phyloP scores from a whole-genome alignment of 1,140 invertebrate genomes.

The Formica exsecta region DNA sequence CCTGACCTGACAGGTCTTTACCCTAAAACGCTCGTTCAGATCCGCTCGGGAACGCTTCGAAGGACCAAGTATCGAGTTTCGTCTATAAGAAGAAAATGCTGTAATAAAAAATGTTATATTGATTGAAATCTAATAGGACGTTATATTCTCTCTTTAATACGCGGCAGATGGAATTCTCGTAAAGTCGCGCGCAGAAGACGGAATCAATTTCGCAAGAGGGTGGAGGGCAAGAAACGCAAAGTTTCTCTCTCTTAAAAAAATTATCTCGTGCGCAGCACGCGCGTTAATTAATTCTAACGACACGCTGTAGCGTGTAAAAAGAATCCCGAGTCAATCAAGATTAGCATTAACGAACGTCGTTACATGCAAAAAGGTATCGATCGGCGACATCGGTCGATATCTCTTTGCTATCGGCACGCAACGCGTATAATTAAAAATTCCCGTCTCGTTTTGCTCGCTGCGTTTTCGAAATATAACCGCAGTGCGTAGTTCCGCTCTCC shows the following conservation, averaged over 20 bases:
- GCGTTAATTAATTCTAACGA: not conserved
- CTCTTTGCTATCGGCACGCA: not conserved
- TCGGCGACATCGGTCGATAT: slow-evolving; percentile 11
- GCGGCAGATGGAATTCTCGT: slow-evolving; percentile 18
- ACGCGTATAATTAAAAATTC: slow-evolving; percentile 48
- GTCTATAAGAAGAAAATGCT: not conserved
- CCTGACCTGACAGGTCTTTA: slow-evolving; percentile 62
- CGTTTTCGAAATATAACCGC: slow-evolving; percentile 8
- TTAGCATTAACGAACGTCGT: not conserved
- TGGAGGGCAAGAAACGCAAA: not conserved
- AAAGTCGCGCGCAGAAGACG: not conserved
- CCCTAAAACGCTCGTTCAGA: not conserved
- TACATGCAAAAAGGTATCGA: not conserved
- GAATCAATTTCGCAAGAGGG: not conserved
- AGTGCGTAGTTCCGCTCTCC: not conserved
- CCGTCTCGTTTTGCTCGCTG: not conserved
- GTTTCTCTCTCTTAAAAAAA: not conserved
- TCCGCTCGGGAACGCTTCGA: not conserved
- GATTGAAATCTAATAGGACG: not conserved
- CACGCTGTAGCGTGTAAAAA: not conserved
- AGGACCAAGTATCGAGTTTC: slow-evolving; percentile 23
- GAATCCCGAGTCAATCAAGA: not conserved
- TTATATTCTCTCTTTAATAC: slow-evolving; percentile 25
- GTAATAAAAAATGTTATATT: not conserved
- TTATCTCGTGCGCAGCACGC: not conserved